phyloP scores from a whole-genome alignment of 1,140 invertebrate species.

The Macrobrachium nipponense region DNA sequence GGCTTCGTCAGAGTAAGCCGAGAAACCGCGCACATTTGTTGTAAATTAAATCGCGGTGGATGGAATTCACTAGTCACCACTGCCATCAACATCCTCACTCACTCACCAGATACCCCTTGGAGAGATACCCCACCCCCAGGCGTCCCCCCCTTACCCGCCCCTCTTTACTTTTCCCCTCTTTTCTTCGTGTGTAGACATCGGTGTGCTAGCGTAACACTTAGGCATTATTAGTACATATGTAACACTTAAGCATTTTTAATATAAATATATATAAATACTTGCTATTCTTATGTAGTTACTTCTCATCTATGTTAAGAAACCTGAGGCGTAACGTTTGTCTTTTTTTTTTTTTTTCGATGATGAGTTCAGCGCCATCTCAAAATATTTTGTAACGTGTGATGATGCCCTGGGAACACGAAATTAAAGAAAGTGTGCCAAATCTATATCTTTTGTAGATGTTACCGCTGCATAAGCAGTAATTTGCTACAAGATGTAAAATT shows the following conservation, averaged over 20 bases:
- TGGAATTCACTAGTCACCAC: conserved; percentile 6
- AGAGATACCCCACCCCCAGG: not conserved
- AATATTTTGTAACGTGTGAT: too few relatives aligned
- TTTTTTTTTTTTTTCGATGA: not conserved
- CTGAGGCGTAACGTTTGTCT: not conserved
- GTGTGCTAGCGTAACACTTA: not conserved
- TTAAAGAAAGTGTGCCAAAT: too few relatives aligned
- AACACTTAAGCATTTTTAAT: too few relatives aligned
- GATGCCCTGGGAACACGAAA: too few relatives aligned
- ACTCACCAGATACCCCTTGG: not conserved
- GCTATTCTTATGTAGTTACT: too few relatives aligned
- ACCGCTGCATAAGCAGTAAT: too few relatives aligned
- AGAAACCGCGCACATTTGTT: conserved; percentile 22
- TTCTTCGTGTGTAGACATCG: not conserved
- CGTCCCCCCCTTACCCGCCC: not conserved
- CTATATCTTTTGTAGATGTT: too few relatives aligned
- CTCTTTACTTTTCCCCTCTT: not conserved
- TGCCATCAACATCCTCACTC: not conserved
- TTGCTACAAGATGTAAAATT: too few relatives aligned
- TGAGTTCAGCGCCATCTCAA: too few relatives aligned
- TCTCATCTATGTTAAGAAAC: too few relatives aligned
- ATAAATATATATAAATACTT: too few relatives aligned
- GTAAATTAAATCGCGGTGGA: conserved; percentile 8
- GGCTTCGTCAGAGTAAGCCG: conserved; percentile 5
- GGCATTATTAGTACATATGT: too few relatives aligned